Conservation (phyloP, 53 echinoderm and acorn worm genomes). For the Echinometra lucunter region DNA sequence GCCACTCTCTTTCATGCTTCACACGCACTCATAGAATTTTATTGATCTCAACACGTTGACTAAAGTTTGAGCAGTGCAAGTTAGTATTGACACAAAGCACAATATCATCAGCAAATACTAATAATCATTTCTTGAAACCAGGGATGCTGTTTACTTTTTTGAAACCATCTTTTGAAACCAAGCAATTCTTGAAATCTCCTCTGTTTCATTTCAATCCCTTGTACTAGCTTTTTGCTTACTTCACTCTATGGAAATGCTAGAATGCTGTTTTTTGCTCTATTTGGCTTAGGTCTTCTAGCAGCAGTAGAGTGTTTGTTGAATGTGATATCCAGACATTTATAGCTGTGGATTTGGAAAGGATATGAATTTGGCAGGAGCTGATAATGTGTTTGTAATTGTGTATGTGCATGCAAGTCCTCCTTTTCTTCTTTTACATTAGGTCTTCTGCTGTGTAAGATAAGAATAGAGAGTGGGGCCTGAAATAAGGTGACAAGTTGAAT, state of each 20-base stretch:
- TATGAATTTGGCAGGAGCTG: conserved; percentile 32
- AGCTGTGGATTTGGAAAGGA: conserved; percentile 54
- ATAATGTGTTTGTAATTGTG: conserved; percentile 53
- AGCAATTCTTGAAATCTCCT: conserved; percentile 28
- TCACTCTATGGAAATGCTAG: not conserved
- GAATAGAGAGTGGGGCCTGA: conserved; percentile 22
- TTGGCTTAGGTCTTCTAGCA: not conserved
- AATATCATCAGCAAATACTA: conserved; percentile 42
- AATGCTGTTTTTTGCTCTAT: conserved; percentile 8
- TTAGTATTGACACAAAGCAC: not conserved
- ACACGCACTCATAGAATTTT: conserved; percentile 3
- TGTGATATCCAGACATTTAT: conserved; percentile 25
- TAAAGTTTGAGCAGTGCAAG: not conserved
- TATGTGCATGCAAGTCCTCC: conserved; percentile 20
- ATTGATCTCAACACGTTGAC: not conserved
- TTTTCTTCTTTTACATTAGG: not conserved
- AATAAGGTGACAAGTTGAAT: conserved; percentile 11
- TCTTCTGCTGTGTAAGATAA: conserved; percentile 50
- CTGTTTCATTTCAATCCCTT: not conserved
- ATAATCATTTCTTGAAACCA: conserved; percentile 28
- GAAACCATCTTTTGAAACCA: not conserved
- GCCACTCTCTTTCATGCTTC: not conserved
- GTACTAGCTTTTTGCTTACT: not conserved
- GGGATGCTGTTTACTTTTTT: conserved; percentile 21
- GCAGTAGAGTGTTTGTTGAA: conserved; percentile 11